Conservation (phyloP, 2,113 vertebrate genomes). For the Phycodurus eques region DNA sequence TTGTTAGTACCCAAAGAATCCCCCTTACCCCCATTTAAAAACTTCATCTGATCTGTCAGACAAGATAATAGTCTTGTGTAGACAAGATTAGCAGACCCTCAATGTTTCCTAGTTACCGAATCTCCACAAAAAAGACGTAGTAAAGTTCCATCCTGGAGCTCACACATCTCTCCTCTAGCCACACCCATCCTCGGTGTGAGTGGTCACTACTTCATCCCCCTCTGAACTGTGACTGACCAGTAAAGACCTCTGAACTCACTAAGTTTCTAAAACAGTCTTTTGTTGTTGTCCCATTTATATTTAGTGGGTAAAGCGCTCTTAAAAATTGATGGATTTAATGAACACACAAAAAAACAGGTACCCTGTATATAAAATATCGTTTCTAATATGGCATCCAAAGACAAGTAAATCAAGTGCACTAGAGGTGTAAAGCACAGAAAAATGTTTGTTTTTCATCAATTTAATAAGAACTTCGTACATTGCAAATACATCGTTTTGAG, state of each 20-base stretch:
- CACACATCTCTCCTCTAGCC: conserved; percentile 13
- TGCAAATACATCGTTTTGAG: background rate
- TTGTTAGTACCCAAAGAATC: conserved; percentile 71
- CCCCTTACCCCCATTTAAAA: conserved; percentile 30
- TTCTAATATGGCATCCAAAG: background rate
- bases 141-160: conserved; percentile 13
- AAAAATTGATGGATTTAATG: too few species aligned
- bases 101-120: conserved; percentile 17
- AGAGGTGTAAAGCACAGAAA: background rate
- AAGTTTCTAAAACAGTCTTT: background rate
- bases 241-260: background rate
- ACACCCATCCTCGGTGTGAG: conserved; percentile 22
- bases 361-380: background rate
- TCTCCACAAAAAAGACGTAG: conserved; percentile 4
- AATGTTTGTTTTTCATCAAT: background rate
- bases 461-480: background rate
- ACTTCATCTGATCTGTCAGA: conserved; percentile 71
- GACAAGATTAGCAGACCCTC: conserved; percentile 73
- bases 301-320: too few species aligned
- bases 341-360: background rate
- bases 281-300: background rate
- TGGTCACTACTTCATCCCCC: background rate
- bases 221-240: background rate
- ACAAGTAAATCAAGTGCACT: background rate
- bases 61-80: conserved; percentile 64